Evolutionary conservation across 2,113 vertebrate genomes (phyloP).

Genomic region (Saiga tatarica): DNA sequence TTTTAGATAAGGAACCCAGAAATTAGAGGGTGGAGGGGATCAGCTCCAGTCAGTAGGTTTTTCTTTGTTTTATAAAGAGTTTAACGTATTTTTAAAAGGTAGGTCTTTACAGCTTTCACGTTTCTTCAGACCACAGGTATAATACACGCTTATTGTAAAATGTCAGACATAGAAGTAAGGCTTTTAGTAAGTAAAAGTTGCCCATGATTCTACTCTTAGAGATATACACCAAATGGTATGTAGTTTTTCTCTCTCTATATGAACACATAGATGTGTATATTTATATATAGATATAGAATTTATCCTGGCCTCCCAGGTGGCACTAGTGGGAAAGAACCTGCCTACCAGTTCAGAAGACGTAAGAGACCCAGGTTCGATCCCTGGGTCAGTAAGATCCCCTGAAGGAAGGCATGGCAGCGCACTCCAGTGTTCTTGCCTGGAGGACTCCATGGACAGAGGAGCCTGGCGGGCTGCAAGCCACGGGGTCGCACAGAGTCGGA

Average conservation of each 20-base stretch:
- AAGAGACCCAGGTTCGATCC: not conserved
- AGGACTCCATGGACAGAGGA: not conserved
- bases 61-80: not conserved
- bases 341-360: rapidly evolving
- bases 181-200: not conserved
- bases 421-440: not conserved
- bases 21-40: not conserved
- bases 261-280: not conserved
- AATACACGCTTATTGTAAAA: not conserved
- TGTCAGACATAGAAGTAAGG: not conserved
- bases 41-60: not conserved
- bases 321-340: not conserved
- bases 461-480: not conserved
- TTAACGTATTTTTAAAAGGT: not conserved
- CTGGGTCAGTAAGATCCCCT: not conserved
- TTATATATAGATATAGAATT: not conserved
- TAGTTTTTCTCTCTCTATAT: not conserved
- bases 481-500: too few relatives aligned
- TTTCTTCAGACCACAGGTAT: not conserved
- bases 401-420: not conserved
- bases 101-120: not conserved
- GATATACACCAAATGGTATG: not conserved
- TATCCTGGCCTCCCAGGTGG: not conserved
- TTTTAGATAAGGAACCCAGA: not conserved
- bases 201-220: not conserved